Percentiles rank a stretch among this genome's conserved stretches.
phyloP scores from a whole-genome alignment of 37 sponge, comb jelly and placozoan species.

The Crambe crambe region DNA sequence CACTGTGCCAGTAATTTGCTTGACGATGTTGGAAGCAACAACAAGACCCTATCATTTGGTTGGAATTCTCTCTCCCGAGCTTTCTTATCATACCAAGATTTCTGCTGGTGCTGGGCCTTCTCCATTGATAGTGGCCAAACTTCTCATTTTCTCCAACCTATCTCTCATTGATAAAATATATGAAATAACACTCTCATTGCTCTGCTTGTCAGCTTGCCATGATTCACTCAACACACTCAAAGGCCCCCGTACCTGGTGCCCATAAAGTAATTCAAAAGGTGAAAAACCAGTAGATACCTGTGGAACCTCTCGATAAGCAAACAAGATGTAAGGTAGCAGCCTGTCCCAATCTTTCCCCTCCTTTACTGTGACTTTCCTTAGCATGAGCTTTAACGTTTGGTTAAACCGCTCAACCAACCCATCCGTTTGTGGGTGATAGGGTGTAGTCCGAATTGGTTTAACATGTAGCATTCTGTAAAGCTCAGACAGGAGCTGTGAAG shows the following conservation, averaged over 20 bases:
- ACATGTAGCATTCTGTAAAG: conserved; percentile 28
- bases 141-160: background rate
- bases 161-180: background rate
- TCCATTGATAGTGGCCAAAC: no score
- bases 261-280: conserved; percentile 43
- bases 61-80: no score
- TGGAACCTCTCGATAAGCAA: conserved; percentile 47
- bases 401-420: no score
- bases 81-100: no score
- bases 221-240: conserved; percentile 27
- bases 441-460: conserved; percentile 18
- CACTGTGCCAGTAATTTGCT: no score
- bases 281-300: conserved; percentile 40
- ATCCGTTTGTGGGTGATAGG: no score
- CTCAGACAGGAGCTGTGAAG: conserved; percentile 19
- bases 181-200: background rate
- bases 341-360: conserved; percentile 24
- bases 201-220: conserved; percentile 9
- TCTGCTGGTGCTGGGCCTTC: no score
- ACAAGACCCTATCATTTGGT: no score
- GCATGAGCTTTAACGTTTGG: conserved; percentile 34
- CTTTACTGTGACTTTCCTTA: conserved; percentile 3
- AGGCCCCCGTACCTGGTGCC: conserved; percentile 29
- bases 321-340: conserved; percentile 22
- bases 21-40: no score